Evolutionary conservation across 2,888 invertebrate species (phyloP).

Genomic region (Andrena dorsata): DNA sequence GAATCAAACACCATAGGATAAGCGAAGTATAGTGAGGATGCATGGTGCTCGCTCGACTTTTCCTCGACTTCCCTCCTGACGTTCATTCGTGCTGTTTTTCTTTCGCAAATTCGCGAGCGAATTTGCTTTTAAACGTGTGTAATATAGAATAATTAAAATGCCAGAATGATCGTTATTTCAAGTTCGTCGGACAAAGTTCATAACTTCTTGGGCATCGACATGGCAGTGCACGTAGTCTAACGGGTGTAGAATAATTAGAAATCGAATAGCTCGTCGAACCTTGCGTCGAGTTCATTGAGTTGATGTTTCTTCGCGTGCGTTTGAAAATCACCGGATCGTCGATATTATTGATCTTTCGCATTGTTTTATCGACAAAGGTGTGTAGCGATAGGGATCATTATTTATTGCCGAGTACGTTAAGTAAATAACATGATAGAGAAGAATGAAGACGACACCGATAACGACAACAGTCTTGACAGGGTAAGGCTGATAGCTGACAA

Average conservation of each 20-base stretch:
- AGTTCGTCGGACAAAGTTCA: neutral
- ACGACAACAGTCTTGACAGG: conserved; percentile 66
- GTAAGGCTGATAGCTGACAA: conserved; percentile 79
- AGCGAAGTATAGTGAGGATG: conserved; percentile 1
- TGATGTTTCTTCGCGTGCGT: conserved; percentile 20
- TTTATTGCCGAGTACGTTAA: conserved; percentile 4
- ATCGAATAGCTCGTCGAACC: conserved; percentile 8
- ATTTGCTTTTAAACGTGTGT: neutral
- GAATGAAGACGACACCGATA: conserved; percentile 70
- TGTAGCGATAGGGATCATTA: conserved; percentile 9
- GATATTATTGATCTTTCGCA: conserved; percentile 18
- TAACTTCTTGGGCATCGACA: conserved; percentile 19
- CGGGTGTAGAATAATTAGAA: conserved; percentile 37
- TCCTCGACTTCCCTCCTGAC: neutral
- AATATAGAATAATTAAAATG: neutral
- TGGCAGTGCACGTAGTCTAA: conserved; percentile 40
- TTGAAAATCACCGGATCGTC: conserved; percentile 12
- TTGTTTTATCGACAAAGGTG: neutral
- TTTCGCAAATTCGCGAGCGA: neutral
- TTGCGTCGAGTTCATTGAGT: neutral
- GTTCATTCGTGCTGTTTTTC: neutral
- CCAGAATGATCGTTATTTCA: neutral
- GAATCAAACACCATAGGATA: neutral
- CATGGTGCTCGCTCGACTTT: too few species aligned
- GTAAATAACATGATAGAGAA: conserved; percentile 77